These are phyloP conservation scores for Harpagoxenus sublaevis DNA, from an alignment of 2,888 invertebrate species.

Conservation along the genomic window DNA sequence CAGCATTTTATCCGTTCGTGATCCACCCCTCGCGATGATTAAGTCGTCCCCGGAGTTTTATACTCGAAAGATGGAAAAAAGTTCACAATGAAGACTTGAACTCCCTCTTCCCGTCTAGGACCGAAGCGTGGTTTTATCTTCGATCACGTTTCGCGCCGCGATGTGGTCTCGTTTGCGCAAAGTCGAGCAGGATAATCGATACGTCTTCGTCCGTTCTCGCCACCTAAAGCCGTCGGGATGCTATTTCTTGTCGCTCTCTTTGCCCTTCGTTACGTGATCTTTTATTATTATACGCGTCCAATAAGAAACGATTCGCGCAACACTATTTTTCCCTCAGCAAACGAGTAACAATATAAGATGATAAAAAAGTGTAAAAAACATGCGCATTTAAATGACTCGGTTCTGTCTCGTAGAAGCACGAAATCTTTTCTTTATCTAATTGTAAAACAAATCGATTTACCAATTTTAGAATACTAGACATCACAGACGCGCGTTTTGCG, in stretches of 20 bases:
- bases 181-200: conserved; percentile 77
- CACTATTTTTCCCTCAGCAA: not conserved
- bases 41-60: conserved; percentile 74
- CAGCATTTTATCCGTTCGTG: conserved; percentile 31
- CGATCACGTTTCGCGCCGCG: conserved; percentile 75
- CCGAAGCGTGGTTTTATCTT: conserved; percentile 73
- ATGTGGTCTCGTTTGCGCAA: conserved; percentile 78
- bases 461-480: no score
- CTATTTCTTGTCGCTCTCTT: conserved; percentile 62
- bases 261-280: conserved; percentile 41
- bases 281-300: conserved; percentile 31
- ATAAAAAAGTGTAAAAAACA: not conserved
- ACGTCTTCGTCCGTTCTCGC: conserved; percentile 76
- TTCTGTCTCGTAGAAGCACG: not conserved
- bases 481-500: no score
- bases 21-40: conserved; percentile 66
- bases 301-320: conserved; percentile 1
- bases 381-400: not conserved
- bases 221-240: conserved; percentile 62
- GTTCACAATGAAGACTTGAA: conserved; percentile 53
- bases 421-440: not conserved
- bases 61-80: conserved; percentile 65
- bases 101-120: conserved; percentile 52
- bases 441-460: not conserved
- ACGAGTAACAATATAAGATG: not conserved